Evolutionary conservation across 2,113 vertebrate genomes (phyloP), one percentile per base, ranked within the genome.

Genomic region (Lophius piscatorius): DNA sequence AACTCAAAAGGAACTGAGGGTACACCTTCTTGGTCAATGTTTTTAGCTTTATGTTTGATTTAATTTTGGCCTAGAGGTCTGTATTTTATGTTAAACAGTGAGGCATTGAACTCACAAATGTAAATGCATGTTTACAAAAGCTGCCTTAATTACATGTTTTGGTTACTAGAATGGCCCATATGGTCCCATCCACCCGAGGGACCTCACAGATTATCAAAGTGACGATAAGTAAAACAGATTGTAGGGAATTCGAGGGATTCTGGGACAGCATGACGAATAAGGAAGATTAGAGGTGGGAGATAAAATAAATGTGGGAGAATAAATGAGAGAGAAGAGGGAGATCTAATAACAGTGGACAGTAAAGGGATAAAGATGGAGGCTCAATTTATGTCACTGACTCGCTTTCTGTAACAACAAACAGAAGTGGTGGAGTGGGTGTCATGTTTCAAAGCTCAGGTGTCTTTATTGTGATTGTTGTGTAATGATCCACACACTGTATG

Each of bases 121-220:
- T n/a, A n/a, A n/a, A n/a, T n/a, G n/a, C 10, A 9, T 41, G 18
- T 7, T 20, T 20, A 18, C 4, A 41, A 63, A 59, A 50, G 48
- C 57, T 42, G 17, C 46, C 13, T 10, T 85, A 85, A 84, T 83
- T 80, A 47, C 52, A 55, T 51, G 40, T 67, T 54, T 52, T 65
- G 69, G 63, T 70, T 73, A 70, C 45, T 39, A 6, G 52, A 60
- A 57, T 51, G 66, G 74, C 74, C 63, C 41, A 54, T 35, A 49
- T 52, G 48, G 18, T 63, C 34, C 63, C 82, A 76, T 84, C 78
- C 71, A 74, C 24, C 77, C 68, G 78, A 49, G 52, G 57, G 61
- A 50, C 35, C 21, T 47, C 13, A n/a, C 42, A 56, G 78, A 56
- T 78, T 46, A 58, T 63, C 42, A 70, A 66, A 46, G 54, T 64